These are phyloP conservation scores for Phodopus roborovskii DNA, from an alignment of 2,113 vertebrate species.

Conservation along the genomic window DNA sequence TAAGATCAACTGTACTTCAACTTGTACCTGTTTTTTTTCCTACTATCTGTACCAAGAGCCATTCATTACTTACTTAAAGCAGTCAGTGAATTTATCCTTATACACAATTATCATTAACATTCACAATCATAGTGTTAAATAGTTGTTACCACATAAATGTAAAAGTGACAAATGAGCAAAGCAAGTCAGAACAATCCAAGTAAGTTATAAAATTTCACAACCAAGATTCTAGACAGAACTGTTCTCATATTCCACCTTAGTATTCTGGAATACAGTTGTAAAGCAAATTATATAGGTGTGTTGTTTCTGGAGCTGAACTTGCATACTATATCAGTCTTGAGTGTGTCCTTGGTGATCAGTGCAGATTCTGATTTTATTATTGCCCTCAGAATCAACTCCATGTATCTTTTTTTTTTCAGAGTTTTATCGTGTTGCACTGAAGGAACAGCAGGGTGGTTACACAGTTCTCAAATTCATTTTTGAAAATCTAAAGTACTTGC, in stretches of 20 bases:
- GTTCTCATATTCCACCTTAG: neutral
- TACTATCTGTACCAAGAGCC: neutral
- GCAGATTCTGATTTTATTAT: neutral
- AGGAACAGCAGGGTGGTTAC: slow-evolving; percentile 86
- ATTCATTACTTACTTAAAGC: neutral
- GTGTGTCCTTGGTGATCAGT: neutral
- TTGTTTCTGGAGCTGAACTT: neutral
- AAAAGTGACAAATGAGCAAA: neutral
- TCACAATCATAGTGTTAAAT: neutral
- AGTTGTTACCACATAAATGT: neutral
- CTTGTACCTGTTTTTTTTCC: too few species aligned
- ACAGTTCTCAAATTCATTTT: slow-evolving; percentile 80
- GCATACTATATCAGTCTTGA: neutral
- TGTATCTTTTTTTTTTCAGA: slow-evolving; percentile 71
- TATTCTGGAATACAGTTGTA: neutral
- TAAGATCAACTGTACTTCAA: neutral
- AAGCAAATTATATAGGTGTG: neutral
- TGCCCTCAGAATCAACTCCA: neutral
- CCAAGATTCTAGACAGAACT: neutral
- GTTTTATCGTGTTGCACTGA: slow-evolving; percentile 86
- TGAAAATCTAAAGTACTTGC: slow-evolving; percentile 78
- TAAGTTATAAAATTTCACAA: neutral
- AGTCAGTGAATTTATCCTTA: neutral
- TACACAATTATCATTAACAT: neutral
- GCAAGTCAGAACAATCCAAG: neutral